Percentiles rank a stretch among this genome's conserved stretches.
phyloP scores from a whole-genome alignment of 2,888 invertebrate species.

The Patella depressa region DNA sequence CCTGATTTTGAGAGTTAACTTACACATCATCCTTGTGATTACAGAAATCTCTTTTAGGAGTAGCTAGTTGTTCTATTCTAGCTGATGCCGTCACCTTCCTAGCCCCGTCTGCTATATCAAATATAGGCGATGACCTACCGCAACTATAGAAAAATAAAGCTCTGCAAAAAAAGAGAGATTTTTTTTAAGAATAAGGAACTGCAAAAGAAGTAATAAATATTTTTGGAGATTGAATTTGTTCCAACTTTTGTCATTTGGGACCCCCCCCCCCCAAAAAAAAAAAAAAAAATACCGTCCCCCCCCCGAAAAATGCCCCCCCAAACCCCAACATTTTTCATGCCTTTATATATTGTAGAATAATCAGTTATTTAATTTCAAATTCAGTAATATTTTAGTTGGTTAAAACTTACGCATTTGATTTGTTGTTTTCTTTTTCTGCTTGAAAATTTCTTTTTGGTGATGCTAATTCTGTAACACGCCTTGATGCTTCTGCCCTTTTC shows the following conservation, averaged over 20 bases:
- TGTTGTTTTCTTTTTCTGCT: constrained; percentile 40
- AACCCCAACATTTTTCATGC: neutral
- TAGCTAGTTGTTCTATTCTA: constrained; percentile 48
- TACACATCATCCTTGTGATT: constrained; percentile 49
- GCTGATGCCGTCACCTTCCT: constrained; percentile 44
- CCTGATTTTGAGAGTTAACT: neutral
- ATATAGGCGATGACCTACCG: constrained; percentile 58
- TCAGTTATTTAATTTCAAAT: neutral
- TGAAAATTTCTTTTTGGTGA: constrained; percentile 58
- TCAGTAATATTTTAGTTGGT: too few species aligned
- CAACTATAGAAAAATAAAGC: constrained; percentile 62
- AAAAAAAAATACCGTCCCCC: too few species aligned
- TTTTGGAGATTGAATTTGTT: too few species aligned
- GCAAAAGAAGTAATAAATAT: too few species aligned
- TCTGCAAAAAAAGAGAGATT: constrained; percentile 42
- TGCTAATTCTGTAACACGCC: constrained; percentile 47
- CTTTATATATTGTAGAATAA: neutral
- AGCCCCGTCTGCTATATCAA: constrained; percentile 50
- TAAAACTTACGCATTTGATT: constrained; percentile 46
- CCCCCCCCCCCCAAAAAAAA: too few species aligned
- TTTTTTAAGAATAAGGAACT: neutral
- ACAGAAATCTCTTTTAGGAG: constrained; percentile 43
- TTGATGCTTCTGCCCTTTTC: constrained; percentile 42
- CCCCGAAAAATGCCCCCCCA: too few species aligned
- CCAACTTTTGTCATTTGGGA: too few species aligned